Evolutionary conservation across 2,888 invertebrate genomes (phyloP), one percentile per base, ranked within the genome.

Genomic region (Aethes cnicana): DNA sequence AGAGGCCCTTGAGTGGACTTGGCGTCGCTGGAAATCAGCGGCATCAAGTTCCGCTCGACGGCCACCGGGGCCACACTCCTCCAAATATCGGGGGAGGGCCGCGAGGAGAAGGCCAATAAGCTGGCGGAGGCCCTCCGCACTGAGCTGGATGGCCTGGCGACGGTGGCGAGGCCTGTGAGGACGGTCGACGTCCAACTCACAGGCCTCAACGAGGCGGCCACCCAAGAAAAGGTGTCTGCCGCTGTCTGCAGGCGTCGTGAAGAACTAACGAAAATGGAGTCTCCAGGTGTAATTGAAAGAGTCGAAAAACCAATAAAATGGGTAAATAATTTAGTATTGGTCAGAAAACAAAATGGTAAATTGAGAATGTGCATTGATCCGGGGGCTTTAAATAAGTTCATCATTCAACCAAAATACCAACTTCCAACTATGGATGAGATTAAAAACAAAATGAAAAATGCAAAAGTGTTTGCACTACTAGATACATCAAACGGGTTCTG

Each of bases 401-500:
- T 57, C 2, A 28, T 39, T 14, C 17, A 44, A 21, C 37, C 49
- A 9, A 47, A 54, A 20, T 55, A 37, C 16, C 44, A 49, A 25
- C 37, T 55, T 16, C 44, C 33, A 14, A 55, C 47, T 11, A 8
- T 53, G 7, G 48, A 54, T 26, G 53, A 56, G 2, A 41, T 58
- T 4, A 20, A 44, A 8, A 35, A 47, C 3, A 33, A 54, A 6
- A 28, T 57, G 1, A 4, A 36, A 12, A 47, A 49, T 18, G 39
- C 54, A 0, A 16, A 33, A 25, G 39, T 30, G 1, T 55, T 50
- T 20, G 37, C 53, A 6, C 41, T 43, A 25, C 23, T 56, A 14
- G 54, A 57, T 42, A 57, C 57, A 2, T 47, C 36, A 16, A 53
- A 48, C 1, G 59, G 59, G 5, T 59, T 52, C 25, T 59, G 57